Percentiles rank a stretch among this genome's conserved stretches.
These are phyloP conservation scores for Drosophila kuntzei DNA, from an alignment of 2,888 invertebrate species.

Conservation along the genomic window DNA sequence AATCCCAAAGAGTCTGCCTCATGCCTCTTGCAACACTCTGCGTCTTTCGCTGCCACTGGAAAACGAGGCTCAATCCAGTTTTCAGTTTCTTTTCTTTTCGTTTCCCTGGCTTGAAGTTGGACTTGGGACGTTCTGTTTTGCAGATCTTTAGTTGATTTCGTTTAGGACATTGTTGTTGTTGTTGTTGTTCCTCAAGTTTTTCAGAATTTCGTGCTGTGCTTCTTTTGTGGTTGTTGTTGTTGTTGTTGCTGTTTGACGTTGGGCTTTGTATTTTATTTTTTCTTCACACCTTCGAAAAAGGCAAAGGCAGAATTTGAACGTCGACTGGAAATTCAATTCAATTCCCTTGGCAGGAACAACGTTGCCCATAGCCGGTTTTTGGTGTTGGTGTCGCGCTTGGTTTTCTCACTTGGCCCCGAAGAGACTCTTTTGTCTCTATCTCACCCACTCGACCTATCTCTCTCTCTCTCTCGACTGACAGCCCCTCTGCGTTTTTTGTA, in stretches of 20 bases:
- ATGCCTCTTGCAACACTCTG: slow-evolving; percentile 29
- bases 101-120: slow-evolving; percentile 18
- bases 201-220: slow-evolving; percentile 78
- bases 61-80: slow-evolving; percentile 77
- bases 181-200: slow-evolving; percentile 64
- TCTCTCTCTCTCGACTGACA: slow-evolving; percentile 47
- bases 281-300: slow-evolving; percentile 77
- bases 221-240: slow-evolving; percentile 36
- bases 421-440: slow-evolving; percentile 16
- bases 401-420: slow-evolving; percentile 74
- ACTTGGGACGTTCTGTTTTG: slow-evolving; percentile 41
- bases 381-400: slow-evolving; percentile 81
- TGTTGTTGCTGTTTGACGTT: slow-evolving; percentile 46
- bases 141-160: slow-evolving; percentile 77
- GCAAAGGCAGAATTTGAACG: slow-evolving; percentile 79
- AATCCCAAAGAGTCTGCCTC: slow-evolving; percentile 75
- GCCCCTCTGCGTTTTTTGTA: slow-evolving; percentile 56
- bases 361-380: slow-evolving; percentile 72
- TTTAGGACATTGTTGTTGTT: slow-evolving; percentile 51
- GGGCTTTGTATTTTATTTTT: slow-evolving; percentile 78
- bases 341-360: slow-evolving; percentile 68
- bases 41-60: slow-evolving; percentile 35
- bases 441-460: neutral
- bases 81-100: slow-evolving; percentile 56
- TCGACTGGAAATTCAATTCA: slow-evolving; percentile 82